Conservation (phyloP, 2,888 invertebrate genomes). For the Prosapia bicincta region DNA sequence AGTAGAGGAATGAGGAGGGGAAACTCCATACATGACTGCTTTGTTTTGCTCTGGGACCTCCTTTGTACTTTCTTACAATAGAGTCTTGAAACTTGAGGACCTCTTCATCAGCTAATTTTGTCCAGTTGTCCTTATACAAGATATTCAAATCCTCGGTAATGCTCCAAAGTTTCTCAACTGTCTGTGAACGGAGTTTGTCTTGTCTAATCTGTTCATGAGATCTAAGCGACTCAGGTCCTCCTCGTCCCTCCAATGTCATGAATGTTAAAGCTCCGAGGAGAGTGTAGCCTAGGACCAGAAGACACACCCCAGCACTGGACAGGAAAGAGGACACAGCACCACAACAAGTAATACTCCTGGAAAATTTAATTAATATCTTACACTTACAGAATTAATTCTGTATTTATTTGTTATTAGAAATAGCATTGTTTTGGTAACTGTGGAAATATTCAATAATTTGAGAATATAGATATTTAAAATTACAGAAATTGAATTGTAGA, state of each 20-base stretch:
- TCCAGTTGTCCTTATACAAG: constrained; percentile 90
- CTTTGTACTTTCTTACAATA: constrained; percentile 44
- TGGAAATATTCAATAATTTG: no score
- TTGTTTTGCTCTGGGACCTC: constrained; percentile 50
- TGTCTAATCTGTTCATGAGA: constrained; percentile 15
- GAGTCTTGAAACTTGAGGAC: constrained; percentile 78
- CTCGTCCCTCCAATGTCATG: constrained; percentile 69
- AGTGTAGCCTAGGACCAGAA: constrained; percentile 86
- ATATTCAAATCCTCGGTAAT: constrained; percentile 86
- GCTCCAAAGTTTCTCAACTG: constrained; percentile 79
- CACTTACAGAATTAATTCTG: not conserved
- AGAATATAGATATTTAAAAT: no score
- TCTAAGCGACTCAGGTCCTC: not conserved
- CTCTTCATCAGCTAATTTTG: constrained; percentile 78
- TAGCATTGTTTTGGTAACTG: no score
- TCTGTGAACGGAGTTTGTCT: constrained; percentile 46
- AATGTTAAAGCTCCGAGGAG: constrained; percentile 90
- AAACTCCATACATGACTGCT: constrained; percentile 79
- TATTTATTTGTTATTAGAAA: no score
- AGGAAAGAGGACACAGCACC: constrained; percentile 59
- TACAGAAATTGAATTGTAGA: no score
- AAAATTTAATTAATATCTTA: no score
- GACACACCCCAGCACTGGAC: constrained; percentile 77
- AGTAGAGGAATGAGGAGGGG: constrained; percentile 88
- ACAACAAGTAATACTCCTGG: constrained; percentile 37